These are phyloP conservation scores for Unio pictorum DNA, from an alignment of 2,888 invertebrate species.

Conservation along the genomic window DNA sequence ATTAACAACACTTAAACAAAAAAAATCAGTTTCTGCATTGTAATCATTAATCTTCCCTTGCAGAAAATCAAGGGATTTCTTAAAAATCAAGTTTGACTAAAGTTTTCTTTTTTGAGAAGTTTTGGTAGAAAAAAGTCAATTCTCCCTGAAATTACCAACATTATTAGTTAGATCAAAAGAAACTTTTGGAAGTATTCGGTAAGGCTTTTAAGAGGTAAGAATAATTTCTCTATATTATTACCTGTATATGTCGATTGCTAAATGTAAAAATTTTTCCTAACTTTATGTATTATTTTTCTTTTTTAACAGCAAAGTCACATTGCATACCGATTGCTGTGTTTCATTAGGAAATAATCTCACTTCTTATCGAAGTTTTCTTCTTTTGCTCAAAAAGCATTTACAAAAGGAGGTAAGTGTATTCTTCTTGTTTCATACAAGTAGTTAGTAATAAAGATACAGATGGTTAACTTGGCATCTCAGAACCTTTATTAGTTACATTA, in stretches of 20 bases:
- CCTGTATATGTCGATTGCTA: neutral
- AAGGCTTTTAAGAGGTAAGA: too few relatives aligned
- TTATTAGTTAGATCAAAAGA: too few relatives aligned
- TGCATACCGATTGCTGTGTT: constrained; percentile 82
- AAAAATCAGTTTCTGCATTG: too few relatives aligned
- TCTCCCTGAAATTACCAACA: too few relatives aligned
- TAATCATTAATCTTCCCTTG: too few relatives aligned
- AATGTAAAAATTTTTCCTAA: neutral
- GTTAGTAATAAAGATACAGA: neutral
- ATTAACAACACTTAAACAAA: too few relatives aligned
- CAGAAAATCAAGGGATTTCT: too few relatives aligned
- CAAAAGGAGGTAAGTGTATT: constrained; percentile 75
- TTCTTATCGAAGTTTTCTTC: constrained; percentile 77
- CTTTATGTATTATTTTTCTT: constrained; percentile 14
- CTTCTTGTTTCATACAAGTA: neutral
- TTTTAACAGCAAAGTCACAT: constrained; percentile 83
- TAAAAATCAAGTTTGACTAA: too few relatives aligned
- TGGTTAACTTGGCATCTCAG: neutral
- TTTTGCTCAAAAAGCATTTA: constrained; percentile 79
- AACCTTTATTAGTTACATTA: neutral
- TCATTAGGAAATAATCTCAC: constrained; percentile 76
- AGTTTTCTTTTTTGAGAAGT: too few relatives aligned
- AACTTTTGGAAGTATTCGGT: too few relatives aligned
- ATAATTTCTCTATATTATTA: too few relatives aligned
- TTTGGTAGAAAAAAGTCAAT: too few relatives aligned